Evolutionary conservation across 2,797 vertebrate genomes (phyloP).

Genomic region (Gorsachius magnificus): DNA sequence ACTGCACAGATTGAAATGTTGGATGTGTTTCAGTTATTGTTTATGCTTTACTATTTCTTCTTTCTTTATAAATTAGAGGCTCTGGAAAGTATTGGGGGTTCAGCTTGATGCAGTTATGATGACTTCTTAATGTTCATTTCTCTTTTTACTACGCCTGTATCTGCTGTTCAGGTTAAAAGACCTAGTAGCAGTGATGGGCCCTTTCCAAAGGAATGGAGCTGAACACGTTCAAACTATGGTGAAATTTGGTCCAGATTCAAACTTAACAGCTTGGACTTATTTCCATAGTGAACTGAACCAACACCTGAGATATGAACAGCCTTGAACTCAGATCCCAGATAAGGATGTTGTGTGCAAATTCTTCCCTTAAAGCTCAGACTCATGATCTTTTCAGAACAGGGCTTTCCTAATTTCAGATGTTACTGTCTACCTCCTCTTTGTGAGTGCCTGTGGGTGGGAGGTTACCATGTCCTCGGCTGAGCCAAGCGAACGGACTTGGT

Average conservation of each 20-base stretch:
- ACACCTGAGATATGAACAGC: background rate
- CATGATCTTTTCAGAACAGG: background rate
- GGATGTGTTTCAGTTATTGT: background rate
- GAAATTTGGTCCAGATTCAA: slow-evolving; percentile 30
- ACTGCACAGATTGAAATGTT: background rate
- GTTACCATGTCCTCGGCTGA: background rate
- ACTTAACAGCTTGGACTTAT: slow-evolving; percentile 37
- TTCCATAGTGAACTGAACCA: background rate
- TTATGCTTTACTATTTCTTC: background rate
- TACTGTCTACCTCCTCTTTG: background rate
- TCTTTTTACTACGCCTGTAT: background rate
- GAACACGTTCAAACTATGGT: background rate
- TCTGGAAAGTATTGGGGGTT: background rate
- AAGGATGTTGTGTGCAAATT: background rate
- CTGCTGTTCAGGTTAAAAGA: background rate
- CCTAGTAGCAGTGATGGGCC: background rate
- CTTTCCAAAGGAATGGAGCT: background rate
- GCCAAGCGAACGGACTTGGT: background rate
- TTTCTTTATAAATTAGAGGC: background rate
- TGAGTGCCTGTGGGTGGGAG: background rate
- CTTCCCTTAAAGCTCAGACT: background rate
- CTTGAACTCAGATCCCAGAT: slow-evolving; percentile 37
- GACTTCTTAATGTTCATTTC: background rate
- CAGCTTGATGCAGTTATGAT: background rate
- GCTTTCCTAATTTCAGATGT: slow-evolving; percentile 6